These are phyloP conservation scores for Actinostola sp. DNA, from an alignment of 92 coral and sea anemone genomes.

Conservation along the genomic window DNA sequence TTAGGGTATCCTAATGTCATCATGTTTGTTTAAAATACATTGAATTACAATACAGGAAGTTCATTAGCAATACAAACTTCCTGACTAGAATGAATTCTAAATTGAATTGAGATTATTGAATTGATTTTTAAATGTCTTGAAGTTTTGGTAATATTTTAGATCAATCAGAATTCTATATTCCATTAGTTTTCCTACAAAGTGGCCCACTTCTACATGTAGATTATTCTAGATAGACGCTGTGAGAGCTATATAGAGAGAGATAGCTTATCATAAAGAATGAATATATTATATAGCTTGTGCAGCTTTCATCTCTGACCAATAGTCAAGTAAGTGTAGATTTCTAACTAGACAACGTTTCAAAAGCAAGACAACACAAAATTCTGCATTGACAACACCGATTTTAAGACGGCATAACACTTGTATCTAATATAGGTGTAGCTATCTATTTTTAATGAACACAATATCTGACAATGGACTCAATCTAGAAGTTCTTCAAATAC, in stretches of 20 bases:
- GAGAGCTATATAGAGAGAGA: neutral
- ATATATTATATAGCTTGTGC: neutral
- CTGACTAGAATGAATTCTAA: neutral
- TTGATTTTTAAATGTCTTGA: neutral
- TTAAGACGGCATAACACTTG: neutral
- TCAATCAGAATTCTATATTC: neutral
- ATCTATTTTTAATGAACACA: neutral
- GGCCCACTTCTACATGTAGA: constrained; percentile 24
- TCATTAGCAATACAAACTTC: neutral
- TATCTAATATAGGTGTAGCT: neutral
- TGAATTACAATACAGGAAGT: neutral
- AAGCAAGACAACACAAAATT: too few species aligned
- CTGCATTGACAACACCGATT: too few species aligned
- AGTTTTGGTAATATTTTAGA: neutral
- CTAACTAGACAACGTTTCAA: too few species aligned
- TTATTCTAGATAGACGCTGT: constrained; percentile 7
- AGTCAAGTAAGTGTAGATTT: too few species aligned
- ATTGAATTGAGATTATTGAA: neutral
- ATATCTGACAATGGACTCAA: too few species aligned
- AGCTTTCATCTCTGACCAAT: too few species aligned
- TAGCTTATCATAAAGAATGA: constrained; percentile 3
- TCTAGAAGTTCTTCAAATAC: too few species aligned
- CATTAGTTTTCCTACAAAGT: constrained; percentile 1
- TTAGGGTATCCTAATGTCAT: neutral
- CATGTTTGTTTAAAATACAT: too few species aligned